phyloP scores from a whole-genome alignment of 2,113 vertebrate species.

The Gobius niger region DNA sequence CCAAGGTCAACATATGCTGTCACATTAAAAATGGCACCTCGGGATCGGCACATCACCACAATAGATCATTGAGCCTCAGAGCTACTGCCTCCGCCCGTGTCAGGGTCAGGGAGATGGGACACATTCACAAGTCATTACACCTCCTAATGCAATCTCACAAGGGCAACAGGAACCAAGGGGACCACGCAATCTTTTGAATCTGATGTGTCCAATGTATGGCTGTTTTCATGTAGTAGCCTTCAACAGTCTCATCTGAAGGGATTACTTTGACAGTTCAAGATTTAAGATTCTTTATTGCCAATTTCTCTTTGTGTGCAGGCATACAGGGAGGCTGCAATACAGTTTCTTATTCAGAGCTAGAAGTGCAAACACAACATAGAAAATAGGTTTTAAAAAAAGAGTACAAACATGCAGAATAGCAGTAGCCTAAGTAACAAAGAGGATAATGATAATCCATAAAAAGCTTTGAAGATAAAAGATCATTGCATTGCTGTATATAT shows the following conservation, averaged over 20 bases:
- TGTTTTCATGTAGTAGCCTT: background rate
- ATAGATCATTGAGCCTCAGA: conserved; percentile 66
- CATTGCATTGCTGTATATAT: too few species aligned
- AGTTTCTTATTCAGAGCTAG: too few species aligned
- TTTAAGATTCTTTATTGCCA: too few species aligned
- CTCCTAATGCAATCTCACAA: conserved; percentile 75
- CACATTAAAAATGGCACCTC: conserved; percentile 66
- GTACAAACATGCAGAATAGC: too few species aligned
- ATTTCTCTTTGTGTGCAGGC: too few species aligned
- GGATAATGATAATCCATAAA: too few species aligned
- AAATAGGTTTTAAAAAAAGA: too few species aligned
- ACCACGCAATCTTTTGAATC: conserved; percentile 62
- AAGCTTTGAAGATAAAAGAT: too few species aligned
- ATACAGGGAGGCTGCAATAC: too few species aligned
- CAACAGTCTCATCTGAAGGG: background rate
- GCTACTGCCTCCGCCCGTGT: conserved; percentile 54
- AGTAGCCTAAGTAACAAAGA: too few species aligned
- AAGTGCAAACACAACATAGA: too few species aligned
- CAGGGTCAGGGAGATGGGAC: conserved; percentile 68
- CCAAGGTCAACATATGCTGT: conserved; percentile 58
- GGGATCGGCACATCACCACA: conserved; percentile 52
- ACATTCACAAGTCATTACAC: conserved; percentile 73
- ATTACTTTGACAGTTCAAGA: background rate
- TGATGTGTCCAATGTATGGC: conserved; percentile 23
- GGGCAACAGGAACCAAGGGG: conserved; percentile 63